Conservation (phyloP, 2,113 vertebrate genomes). For the Struthidea cinerea region DNA sequence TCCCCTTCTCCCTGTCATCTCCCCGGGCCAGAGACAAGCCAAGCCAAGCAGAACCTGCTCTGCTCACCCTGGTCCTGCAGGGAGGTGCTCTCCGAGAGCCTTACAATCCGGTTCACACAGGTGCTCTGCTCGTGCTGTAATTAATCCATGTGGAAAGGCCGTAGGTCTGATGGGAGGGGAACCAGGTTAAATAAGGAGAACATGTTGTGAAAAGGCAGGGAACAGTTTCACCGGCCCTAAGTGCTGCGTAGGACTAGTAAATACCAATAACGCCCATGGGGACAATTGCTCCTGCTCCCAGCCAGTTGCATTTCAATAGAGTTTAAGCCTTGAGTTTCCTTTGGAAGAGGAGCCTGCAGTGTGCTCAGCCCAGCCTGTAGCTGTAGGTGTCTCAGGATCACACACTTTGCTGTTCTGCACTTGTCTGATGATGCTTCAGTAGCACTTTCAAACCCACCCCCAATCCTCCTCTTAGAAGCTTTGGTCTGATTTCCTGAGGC, state of each 20-base stretch:
- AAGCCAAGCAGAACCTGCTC: rapidly evolving
- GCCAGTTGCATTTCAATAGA: not conserved
- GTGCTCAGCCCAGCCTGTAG: not conserved
- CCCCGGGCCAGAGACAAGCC: not conserved
- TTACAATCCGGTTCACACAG: rapidly evolving
- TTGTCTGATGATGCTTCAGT: not conserved
- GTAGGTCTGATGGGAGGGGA: not conserved
- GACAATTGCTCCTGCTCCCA: not conserved
- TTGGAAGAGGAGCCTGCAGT: not conserved
- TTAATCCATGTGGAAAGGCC: not conserved
- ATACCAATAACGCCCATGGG: not conserved
- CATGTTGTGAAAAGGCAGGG: not conserved
- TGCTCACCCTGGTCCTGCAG: not conserved
- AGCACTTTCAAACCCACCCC: not conserved
- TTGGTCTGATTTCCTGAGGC: not conserved
- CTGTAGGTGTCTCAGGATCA: constrained; percentile 3
- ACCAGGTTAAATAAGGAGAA: not conserved
- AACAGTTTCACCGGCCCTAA: not conserved
- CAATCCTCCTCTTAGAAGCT: not conserved
- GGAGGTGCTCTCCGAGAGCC: not conserved
- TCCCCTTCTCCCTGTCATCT: not conserved
- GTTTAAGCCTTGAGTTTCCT: not conserved
- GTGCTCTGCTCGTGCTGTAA: not conserved
- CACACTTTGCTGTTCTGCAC: not conserved
- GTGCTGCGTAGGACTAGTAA: not conserved